A percentile compares a stretch with the other conserved stretches of the same genome.
Evolutionary conservation across 2,113 vertebrate genomes (phyloP).

Genomic region (Periophthalmus modestus): DNA sequence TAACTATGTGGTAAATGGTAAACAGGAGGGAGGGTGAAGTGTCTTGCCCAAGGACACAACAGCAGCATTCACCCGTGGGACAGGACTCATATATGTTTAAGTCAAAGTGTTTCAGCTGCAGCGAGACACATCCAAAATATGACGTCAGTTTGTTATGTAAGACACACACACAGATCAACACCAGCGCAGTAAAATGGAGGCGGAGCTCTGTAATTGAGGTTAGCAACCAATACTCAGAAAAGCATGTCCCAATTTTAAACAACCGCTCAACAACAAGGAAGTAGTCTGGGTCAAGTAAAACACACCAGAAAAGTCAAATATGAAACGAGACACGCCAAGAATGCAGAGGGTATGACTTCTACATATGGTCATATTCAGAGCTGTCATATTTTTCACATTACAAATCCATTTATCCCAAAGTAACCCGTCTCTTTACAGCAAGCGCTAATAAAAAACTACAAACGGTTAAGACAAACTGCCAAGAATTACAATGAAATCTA

Average conservation of each 20-base stretch:
- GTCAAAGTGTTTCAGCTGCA: too few relatives aligned
- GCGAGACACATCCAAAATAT: background rate
- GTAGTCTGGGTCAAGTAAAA: background rate
- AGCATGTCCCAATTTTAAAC: background rate
- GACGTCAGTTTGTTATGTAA: background rate
- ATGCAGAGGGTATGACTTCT: background rate
- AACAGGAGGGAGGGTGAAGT: too few relatives aligned
- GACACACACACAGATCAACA: too few relatives aligned
- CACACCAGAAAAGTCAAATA: constrained; percentile 1
- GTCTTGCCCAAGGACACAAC: too few relatives aligned
- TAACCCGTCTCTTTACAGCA: constrained; percentile 20
- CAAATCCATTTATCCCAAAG: constrained; percentile 28
- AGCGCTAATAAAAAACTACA: constrained; percentile 6
- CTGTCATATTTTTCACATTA: constrained; percentile 18
- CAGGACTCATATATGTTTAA: too few relatives aligned
- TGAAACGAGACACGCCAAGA: constrained; percentile 4
- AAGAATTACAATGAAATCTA: constrained; percentile 40
- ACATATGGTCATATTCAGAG: constrained; percentile 3
- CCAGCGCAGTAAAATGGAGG: too few relatives aligned
- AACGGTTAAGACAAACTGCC: constrained; percentile 30
- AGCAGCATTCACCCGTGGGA: too few relatives aligned
- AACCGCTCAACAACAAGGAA: background rate
- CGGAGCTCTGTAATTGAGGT: background rate
- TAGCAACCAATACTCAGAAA: background rate
- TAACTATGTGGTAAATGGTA: too few relatives aligned